These are phyloP conservation scores for Teleopsis dalmanni DNA, from an alignment of 1,140 invertebrate genomes.

Conservation along the genomic window DNA sequence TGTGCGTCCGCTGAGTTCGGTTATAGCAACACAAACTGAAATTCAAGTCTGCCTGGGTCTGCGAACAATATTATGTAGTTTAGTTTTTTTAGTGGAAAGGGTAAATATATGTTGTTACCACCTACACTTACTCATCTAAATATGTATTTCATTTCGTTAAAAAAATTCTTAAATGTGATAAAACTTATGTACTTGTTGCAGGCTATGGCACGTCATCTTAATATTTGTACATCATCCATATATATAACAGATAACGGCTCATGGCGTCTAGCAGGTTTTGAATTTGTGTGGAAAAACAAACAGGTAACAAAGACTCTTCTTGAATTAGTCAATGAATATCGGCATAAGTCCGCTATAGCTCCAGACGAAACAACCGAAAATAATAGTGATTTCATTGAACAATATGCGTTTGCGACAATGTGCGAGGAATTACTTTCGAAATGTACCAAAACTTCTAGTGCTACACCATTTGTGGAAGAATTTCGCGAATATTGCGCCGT, in stretches of 20 bases:
- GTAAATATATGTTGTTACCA: conserved; percentile 42
- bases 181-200: too few relatives aligned
- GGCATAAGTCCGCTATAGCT: conserved; percentile 62
- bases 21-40: conserved; percentile 55
- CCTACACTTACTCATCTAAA: neutral
- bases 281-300: conserved; percentile 63
- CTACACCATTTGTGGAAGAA: conserved; percentile 48
- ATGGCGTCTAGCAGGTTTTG: conserved; percentile 76
- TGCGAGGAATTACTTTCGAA: conserved; percentile 63
- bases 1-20: conserved; percentile 60
- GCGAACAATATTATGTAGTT: conserved; percentile 62
- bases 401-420: conserved; percentile 72
- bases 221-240: conserved; percentile 68
- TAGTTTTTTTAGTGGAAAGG: conserved; percentile 73
- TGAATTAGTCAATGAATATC: conserved; percentile 53
- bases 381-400: conserved; percentile 54
- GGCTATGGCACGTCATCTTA: conserved; percentile 70
- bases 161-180: neutral
- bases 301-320: conserved; percentile 61
- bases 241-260: conserved; percentile 71
- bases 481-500: conserved; percentile 61
- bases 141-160: neutral
- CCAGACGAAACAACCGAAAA: conserved; percentile 56
- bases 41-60: conserved; percentile 72
- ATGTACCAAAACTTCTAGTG: conserved; percentile 22